Evolutionary conservation across 1,140 invertebrate genomes (phyloP).

Genomic region (Cydia splendana): DNA sequence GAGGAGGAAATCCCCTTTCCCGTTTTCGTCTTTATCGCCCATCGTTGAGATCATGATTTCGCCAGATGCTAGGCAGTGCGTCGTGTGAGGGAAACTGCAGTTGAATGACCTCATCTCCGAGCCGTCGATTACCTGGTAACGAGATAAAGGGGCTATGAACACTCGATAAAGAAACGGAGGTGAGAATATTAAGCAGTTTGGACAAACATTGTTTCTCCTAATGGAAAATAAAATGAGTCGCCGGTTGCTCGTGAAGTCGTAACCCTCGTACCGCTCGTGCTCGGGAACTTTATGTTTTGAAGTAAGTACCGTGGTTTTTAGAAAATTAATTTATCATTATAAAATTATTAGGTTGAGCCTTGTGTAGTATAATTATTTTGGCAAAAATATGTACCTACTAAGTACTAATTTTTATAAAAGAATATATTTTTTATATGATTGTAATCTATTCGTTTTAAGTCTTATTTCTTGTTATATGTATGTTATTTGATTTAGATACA

Average conservation of each 20-base stretch:
- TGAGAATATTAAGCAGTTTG: slow-evolving; percentile 37
- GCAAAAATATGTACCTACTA: too few relatives aligned
- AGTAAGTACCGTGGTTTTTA: not conserved
- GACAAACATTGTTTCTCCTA: slow-evolving; percentile 23
- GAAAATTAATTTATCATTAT: too few relatives aligned
- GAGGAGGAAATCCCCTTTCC: slow-evolving; percentile 93
- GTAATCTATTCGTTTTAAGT: too few relatives aligned
- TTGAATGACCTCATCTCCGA: slow-evolving; percentile 87
- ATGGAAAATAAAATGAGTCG: slow-evolving; percentile 22
- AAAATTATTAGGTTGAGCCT: too few relatives aligned
- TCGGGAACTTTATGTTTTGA: not conserved
- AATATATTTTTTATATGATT: too few relatives aligned
- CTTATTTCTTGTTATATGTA: too few relatives aligned
- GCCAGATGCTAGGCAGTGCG: slow-evolving; percentile 94
- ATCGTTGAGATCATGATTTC: slow-evolving; percentile 97
- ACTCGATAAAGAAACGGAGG: slow-evolving; percentile 42
- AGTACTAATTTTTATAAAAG: too few relatives aligned
- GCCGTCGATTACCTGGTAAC: slow-evolving; percentile 84
- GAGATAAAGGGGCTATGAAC: slow-evolving; percentile 54
- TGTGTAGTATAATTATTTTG: too few relatives aligned
- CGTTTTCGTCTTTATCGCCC: slow-evolving; percentile 91
- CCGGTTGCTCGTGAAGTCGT: not conserved
- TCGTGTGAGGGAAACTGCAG: slow-evolving; percentile 93
- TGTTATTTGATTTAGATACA: too few relatives aligned
- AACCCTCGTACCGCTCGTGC: not conserved